These are phyloP conservation scores for Folsomia manolachei DNA, from an alignment of 2,888 invertebrate genomes.

Conservation along the genomic window DNA sequence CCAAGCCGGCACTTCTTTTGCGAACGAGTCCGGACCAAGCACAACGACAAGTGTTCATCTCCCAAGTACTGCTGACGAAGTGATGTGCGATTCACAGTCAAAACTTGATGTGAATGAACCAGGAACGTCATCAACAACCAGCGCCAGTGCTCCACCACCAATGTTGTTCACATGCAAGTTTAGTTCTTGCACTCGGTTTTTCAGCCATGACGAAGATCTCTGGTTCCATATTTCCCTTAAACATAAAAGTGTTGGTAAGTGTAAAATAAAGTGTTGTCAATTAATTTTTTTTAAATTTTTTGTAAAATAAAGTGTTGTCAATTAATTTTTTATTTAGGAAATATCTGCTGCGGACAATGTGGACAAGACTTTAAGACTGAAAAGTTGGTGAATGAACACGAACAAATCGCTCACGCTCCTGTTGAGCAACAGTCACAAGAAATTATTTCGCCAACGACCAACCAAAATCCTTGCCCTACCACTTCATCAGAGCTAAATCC, in stretches of 20 bases:
- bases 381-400: neutral
- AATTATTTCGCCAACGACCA: neutral
- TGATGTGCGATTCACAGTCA: neutral
- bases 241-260: neutral
- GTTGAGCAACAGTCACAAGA: neutral
- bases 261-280: too few relatives aligned
- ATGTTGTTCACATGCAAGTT: neutral
- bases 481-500: neutral
- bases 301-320: too few relatives aligned
- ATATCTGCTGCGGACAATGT: conserved; percentile 9
- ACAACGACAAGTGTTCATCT: too few relatives aligned
- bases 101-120: neutral
- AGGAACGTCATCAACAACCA: neutral
- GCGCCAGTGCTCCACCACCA: neutral
- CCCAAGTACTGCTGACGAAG: neutral
- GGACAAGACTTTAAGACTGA: neutral
- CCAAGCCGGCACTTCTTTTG: neutral
- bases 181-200: neutral
- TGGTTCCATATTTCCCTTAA: conserved; percentile 10
- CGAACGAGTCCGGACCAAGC: neutral
- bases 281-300: too few relatives aligned
- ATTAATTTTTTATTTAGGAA: too few relatives aligned
- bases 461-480: neutral
- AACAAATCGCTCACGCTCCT: neutral
- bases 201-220: conserved; percentile 12